Evolutionary conservation across 2,113 vertebrate species (phyloP), one percentile per base, ranked within the genome.

Genomic region (Pao palembangensis): DNA sequence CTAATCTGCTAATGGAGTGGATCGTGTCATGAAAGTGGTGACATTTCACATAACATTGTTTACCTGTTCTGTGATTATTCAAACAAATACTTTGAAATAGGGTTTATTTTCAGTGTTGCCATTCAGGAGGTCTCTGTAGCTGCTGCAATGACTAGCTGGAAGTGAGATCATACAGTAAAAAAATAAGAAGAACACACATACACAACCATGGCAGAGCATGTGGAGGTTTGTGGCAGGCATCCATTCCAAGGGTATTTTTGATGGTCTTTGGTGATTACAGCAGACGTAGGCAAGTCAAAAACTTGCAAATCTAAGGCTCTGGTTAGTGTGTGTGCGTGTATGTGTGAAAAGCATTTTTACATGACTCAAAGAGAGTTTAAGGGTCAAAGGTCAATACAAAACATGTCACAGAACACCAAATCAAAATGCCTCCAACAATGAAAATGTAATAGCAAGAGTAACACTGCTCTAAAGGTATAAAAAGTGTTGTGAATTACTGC

Each of bases 71-170:
- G n/a, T 19, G 59, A 73, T 61, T 20, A 69, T 56, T 12, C 15
- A 50, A 69, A 20, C 6, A 56, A 71, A 66, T 42, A 34, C 8
- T 52, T 60, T 59, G 3, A 51, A 48, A 18, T 4, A 42, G 43
- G 50, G 51, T 67, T 62, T 61, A 49, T 56, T 62, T 76, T 55
- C 69, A 21, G 54, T 59, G 58, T 47, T 67, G 41, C 57, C 55
- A 28, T 63, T 42, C 47, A 65, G 57, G 58, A 50, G 53, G 51
- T 20, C n/a, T 8, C 44, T 23, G 21, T 52, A 64, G 65, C 62
- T 54, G 61, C 70, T 58, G 10, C 28, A 55, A 28, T 48, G 46
- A 3, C 12, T 28, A 56, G 34, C 55, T 57, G 44, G 61, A 21
- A 48, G 55, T 47, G 57, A 66, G 34, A 55, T 31, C 8, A 11